Conservation (phyloP, 2,797 vertebrate species). For the Acomys russatus region DNA sequence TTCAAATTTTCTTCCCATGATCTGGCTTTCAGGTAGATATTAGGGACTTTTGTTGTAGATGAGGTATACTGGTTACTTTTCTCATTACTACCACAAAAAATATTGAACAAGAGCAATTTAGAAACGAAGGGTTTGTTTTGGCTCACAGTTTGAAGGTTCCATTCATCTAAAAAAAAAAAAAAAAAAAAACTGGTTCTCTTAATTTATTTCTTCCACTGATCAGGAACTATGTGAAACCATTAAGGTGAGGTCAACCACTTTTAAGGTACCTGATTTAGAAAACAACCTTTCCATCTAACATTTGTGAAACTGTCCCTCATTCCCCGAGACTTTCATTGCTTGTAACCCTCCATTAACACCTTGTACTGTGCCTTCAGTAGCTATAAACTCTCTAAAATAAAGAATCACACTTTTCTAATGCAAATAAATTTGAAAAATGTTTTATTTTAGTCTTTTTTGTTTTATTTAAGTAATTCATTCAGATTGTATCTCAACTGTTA, state of each 20-base stretch:
- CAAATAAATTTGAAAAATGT: neutral
- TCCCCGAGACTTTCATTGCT: neutral
- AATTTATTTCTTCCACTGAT: conserved; percentile 52
- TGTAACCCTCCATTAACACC: neutral
- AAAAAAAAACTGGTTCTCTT: conserved; percentile 38
- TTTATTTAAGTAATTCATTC: too few species aligned
- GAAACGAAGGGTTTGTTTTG: too few species aligned
- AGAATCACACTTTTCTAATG: neutral
- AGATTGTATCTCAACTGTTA: too few species aligned
- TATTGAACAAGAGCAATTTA: neutral
- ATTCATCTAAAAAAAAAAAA: neutral
- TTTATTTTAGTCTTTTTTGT: too few species aligned
- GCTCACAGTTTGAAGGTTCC: neutral
- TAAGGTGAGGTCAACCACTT: conserved; percentile 60
- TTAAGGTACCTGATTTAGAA: conserved; percentile 31
- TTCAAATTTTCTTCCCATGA: conserved; percentile 37
- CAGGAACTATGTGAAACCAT: conserved; percentile 50
- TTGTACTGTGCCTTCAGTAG: neutral
- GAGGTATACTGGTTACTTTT: neutral
- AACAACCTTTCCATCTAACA: conserved; percentile 24
- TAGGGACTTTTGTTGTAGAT: neutral
- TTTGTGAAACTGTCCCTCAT: conserved; percentile 41
- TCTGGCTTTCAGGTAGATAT: neutral
- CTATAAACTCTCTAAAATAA: conserved; percentile 24
- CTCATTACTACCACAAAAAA: neutral